Percentiles rank a stretch among this genome's conserved stretches.
These are phyloP conservation scores for Thamnaconus septentrionalis DNA, from an alignment of 2,113 vertebrate species.

Conservation along the genomic window DNA sequence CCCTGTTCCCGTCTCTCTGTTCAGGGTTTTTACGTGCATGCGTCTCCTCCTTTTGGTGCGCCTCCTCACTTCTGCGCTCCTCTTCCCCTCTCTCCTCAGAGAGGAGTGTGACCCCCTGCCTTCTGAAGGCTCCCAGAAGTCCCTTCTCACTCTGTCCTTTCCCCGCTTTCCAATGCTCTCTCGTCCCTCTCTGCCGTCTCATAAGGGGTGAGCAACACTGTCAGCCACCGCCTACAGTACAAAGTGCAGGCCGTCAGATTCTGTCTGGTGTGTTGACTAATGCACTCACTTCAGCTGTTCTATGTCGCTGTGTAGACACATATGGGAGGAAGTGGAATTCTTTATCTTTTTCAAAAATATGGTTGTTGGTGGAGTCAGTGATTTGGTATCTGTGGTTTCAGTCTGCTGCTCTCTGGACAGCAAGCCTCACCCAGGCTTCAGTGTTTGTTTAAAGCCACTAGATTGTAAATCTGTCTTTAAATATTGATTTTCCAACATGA, in stretches of 20 bases:
- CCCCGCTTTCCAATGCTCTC: constrained; percentile 91
- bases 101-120: constrained; percentile 82
- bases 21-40: constrained; percentile 21
- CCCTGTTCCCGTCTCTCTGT: constrained; percentile 48
- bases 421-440: no score
- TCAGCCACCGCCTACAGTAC: constrained; percentile 48
- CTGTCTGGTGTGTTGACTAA: background rate
- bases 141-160: constrained; percentile 88
- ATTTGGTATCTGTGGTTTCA: no score
- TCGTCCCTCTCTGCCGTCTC: constrained; percentile 84
- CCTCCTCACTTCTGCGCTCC: constrained; percentile 55
- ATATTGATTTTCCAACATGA: no score
- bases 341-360: no score
- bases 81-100: constrained; percentile 81
- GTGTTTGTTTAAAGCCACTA: no score
- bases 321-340: no score
- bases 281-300: no score
- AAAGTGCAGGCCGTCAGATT: background rate
- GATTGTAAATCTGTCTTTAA: no score
- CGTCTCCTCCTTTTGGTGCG: constrained; percentile 39
- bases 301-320: no score
- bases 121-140: constrained; percentile 87
- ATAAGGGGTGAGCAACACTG: constrained; percentile 87
- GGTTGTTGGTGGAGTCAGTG: no score
- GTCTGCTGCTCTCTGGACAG: no score